Evolutionary conservation across 2,113 vertebrate genomes (phyloP).

Genomic region (Cyprinodon brontotheroides): DNA sequence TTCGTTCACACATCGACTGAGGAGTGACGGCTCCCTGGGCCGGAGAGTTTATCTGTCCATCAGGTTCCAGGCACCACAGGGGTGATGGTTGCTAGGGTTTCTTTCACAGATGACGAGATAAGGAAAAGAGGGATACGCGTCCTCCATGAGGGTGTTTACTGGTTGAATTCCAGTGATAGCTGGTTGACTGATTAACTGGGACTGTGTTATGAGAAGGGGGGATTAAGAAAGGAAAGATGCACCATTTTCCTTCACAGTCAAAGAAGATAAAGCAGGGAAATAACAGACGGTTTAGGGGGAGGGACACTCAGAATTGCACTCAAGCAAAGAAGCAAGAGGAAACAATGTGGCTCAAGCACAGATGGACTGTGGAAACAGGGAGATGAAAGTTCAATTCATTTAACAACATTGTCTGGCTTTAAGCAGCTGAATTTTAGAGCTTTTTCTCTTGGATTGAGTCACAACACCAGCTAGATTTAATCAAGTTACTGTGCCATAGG

Average conservation of each 20-base stretch:
- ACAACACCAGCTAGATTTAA: conserved; percentile 26
- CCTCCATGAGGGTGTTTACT: conserved; percentile 39
- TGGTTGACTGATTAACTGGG: conserved; percentile 63
- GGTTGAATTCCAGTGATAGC: conserved; percentile 35
- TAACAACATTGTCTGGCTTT: conserved; percentile 10
- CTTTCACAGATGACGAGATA: conserved; percentile 65
- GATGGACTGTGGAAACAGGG: conserved; percentile 7
- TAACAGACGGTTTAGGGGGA: conserved; percentile 38
- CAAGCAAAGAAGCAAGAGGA: conserved; percentile 28
- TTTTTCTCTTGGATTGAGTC: background rate
- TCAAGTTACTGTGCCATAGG: conserved; percentile 30
- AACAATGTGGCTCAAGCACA: conserved; percentile 1
- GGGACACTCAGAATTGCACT: conserved; percentile 15
- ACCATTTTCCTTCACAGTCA: conserved; percentile 38
- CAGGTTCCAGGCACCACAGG: conserved; percentile 44
- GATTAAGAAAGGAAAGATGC: conserved; percentile 48
- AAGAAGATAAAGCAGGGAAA: conserved; percentile 41
- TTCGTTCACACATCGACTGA: conserved; percentile 64
- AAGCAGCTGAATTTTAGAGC: background rate
- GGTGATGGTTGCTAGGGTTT: conserved; percentile 37
- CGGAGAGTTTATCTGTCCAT: conserved; percentile 65
- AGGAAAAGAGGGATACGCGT: conserved; percentile 21
- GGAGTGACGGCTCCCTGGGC: conserved; percentile 50
- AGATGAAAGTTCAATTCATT: conserved; percentile 8
- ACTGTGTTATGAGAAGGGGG: conserved; percentile 49